Percentiles rank a stretch among this genome's conserved stretches.
Conservation (phyloP, 2,888 invertebrate genomes). For the Physocephala rufipes region DNA sequence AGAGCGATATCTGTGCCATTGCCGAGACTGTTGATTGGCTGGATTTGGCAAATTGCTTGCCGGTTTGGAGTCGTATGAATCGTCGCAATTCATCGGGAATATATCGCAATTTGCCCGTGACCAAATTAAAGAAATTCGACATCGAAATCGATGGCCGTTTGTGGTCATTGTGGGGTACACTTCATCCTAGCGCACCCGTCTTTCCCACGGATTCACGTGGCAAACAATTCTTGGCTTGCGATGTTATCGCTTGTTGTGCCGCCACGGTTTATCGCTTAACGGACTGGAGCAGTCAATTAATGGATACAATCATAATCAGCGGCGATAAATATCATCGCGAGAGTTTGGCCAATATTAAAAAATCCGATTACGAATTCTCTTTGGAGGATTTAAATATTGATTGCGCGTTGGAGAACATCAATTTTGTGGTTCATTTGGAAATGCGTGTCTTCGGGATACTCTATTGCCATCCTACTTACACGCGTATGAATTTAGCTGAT, state of each 20-base stretch:
- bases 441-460: slow-evolving; percentile 72
- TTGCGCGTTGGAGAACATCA: slow-evolving; percentile 70
- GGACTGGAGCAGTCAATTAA: slow-evolving; percentile 72
- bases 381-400: slow-evolving; percentile 69
- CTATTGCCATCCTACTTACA: slow-evolving; percentile 63
- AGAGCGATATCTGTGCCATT: slow-evolving; percentile 56
- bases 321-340: slow-evolving; percentile 71
- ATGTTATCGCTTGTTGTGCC: slow-evolving; percentile 71
- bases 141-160: slow-evolving; percentile 75
- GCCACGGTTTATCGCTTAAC: slow-evolving; percentile 70
- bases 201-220: slow-evolving; percentile 70
- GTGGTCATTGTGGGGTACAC: slow-evolving; percentile 74
- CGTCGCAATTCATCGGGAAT: slow-evolving; percentile 55
- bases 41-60: slow-evolving; percentile 56
- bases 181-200: slow-evolving; percentile 71
- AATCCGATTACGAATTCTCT: slow-evolving; percentile 69
- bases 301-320: slow-evolving; percentile 72
- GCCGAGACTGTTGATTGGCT: slow-evolving; percentile 61
- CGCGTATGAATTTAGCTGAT: slow-evolving; percentile 72
- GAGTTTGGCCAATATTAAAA: slow-evolving; percentile 66
- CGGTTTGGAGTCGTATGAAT: slow-evolving; percentile 63
- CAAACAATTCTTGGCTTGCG: slow-evolving; percentile 72
- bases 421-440: slow-evolving; percentile 70
- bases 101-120: slow-evolving; percentile 53
- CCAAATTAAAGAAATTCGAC: slow-evolving; percentile 71